A percentile compares a stretch with the other conserved stretches of the same genome.
These are phyloP conservation scores for Aldabrachelys gigantea DNA, from an alignment of 2,113 vertebrate genomes.

Conservation along the genomic window DNA sequence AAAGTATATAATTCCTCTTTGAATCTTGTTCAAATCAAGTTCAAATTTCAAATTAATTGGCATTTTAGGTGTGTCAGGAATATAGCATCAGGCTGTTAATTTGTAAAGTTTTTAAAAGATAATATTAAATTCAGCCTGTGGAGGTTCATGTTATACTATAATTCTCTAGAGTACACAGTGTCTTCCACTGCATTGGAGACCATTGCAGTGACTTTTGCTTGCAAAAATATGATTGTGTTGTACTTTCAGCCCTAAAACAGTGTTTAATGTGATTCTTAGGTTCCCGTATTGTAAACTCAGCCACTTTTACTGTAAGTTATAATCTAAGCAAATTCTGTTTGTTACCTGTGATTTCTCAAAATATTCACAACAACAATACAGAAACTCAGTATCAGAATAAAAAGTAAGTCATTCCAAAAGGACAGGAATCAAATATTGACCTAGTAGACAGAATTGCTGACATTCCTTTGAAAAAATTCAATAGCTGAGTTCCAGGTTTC, in stretches of 20 bases:
- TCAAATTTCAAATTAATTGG: background rate
- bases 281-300: background rate
- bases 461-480: background rate
- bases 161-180: background rate
- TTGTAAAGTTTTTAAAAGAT: background rate
- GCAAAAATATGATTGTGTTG: background rate
- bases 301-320: background rate
- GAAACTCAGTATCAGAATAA: background rate
- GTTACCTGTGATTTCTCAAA: background rate
- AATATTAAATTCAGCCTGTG: background rate
- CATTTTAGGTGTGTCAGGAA: background rate
- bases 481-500: background rate
- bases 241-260: background rate
- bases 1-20: background rate
- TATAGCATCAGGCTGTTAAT: background rate
- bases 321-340: background rate
- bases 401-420: background rate
- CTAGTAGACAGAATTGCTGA: background rate
- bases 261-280: background rate
- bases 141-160: background rate
- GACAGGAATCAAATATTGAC: background rate
- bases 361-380: background rate
- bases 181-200: background rate
- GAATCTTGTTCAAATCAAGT: background rate
- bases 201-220: background rate